Evolutionary conservation across 2,888 invertebrate species (phyloP).

Genomic region (Drosophila antonietae): DNA sequence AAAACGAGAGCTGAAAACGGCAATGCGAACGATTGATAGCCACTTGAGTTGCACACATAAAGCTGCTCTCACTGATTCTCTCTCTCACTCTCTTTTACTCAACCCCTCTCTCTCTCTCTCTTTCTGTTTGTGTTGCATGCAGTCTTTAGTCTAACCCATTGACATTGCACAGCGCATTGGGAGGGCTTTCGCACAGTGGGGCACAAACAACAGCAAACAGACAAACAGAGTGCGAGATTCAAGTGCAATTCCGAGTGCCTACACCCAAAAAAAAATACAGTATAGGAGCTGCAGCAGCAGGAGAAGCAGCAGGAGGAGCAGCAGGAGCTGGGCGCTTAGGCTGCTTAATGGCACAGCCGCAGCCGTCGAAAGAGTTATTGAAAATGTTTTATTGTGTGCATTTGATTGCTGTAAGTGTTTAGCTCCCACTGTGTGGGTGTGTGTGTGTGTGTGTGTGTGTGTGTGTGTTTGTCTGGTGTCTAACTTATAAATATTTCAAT

Average conservation of each 20-base stretch:
- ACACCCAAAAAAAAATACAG: slow-evolving; percentile 36
- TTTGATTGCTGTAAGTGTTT: slow-evolving; percentile 78
- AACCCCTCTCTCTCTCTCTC: neutral
- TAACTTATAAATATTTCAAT: slow-evolving; percentile 81
- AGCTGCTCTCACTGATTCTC: slow-evolving; percentile 10
- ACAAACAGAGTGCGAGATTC: slow-evolving; percentile 47
- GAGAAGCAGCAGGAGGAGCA: neutral
- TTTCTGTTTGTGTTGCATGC: neutral
- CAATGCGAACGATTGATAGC: slow-evolving; percentile 77
- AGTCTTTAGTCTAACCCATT: slow-evolving; percentile 23
- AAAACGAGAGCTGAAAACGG: slow-evolving; percentile 51
- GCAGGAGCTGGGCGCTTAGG: slow-evolving; percentile 16
- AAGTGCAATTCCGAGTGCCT: slow-evolving; percentile 47
- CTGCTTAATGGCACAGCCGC: slow-evolving; percentile 66
- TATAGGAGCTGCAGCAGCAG: neutral
- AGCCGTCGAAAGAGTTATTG: slow-evolving; percentile 77
- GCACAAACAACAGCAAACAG: slow-evolving; percentile 46
- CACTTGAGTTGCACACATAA: slow-evolving; percentile 64
- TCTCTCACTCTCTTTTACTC: slow-evolving; percentile 1
- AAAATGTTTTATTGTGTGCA: slow-evolving; percentile 81
- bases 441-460: slow-evolving; percentile 17
- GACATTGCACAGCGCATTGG: slow-evolving; percentile 60
- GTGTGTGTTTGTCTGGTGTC: slow-evolving; percentile 58
- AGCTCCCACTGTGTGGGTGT: slow-evolving; percentile 43
- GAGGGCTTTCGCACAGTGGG: slow-evolving; percentile 76